Percentiles rank a stretch among this genome's conserved stretches.
These are phyloP conservation scores for Pteronotus mesoamericanus DNA, from an alignment of 2,797 vertebrate species.

Conservation along the genomic window DNA sequence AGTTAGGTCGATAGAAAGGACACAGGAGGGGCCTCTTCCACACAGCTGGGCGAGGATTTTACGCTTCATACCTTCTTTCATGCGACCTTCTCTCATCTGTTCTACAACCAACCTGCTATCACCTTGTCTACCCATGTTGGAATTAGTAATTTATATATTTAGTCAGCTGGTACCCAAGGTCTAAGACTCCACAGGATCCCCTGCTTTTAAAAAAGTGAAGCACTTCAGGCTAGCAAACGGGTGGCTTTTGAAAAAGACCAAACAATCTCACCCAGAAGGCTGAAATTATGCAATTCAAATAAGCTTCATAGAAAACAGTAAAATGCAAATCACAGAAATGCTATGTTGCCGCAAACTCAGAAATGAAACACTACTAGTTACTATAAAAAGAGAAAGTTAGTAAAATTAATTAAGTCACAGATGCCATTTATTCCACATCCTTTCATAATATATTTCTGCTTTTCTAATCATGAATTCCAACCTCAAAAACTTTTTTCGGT, in stretches of 20 bases:
- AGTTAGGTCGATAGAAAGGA: neutral
- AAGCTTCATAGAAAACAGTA: neutral
- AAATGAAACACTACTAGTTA: neutral
- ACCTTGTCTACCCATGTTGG: neutral
- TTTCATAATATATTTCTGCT: neutral
- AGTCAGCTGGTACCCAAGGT: neutral
- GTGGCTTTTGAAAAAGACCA: neutral
- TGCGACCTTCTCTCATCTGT: neutral
- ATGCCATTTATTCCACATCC: neutral
- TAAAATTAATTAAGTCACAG: neutral
- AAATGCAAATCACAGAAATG: neutral
- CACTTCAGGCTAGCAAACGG: neutral
- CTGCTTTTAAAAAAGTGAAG: neutral
- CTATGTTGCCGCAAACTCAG: neutral
- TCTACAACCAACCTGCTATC: neutral
- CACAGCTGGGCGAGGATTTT: neutral
- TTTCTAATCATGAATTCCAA: conserved; percentile 15
- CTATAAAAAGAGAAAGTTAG: neutral
- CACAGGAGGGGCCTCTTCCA: neutral
- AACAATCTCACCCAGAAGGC: neutral
- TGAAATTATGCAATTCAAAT: neutral
- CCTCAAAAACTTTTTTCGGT: neutral
- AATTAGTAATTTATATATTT: neutral
- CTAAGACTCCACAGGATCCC: neutral
- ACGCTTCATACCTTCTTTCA: neutral